These are phyloP conservation scores for Mythimna albipuncta DNA, from an alignment of 2,888 invertebrate species.

Conservation along the genomic window DNA sequence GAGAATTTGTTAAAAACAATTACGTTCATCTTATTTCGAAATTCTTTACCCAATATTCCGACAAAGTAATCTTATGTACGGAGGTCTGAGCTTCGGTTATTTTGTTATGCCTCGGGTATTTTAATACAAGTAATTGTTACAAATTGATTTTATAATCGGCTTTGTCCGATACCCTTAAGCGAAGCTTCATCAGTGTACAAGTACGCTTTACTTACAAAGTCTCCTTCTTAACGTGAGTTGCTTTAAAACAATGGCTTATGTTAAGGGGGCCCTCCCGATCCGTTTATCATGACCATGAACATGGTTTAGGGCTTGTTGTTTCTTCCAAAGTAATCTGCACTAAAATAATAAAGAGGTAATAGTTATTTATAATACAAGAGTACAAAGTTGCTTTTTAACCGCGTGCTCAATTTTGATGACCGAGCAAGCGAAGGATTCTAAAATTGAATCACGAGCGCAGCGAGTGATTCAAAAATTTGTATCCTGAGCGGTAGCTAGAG, in stretches of 20 bases:
- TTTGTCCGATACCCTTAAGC: constrained; percentile 11
- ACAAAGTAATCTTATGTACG: not conserved
- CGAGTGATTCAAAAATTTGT: no score
- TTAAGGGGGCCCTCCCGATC: not conserved
- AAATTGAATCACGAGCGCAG: no score
- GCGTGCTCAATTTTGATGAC: no score
- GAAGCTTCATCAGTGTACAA: not conserved
- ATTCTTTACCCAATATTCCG: constrained; percentile 16
- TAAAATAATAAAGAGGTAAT: no score
- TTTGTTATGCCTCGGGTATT: not conserved
- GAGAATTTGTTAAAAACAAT: constrained; percentile 18
- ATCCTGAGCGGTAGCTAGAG: no score
- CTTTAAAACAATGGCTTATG: constrained; percentile 1
- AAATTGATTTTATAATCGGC: constrained; percentile 35
- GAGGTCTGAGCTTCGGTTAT: not conserved
- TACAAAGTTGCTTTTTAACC: no score
- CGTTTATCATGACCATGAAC: no score
- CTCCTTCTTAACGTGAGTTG: constrained; percentile 4
- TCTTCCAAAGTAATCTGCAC: no score
- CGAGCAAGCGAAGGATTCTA: no score
- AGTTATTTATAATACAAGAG: no score
- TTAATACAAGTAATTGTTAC: constrained; percentile 15
- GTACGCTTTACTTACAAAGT: constrained; percentile 9
- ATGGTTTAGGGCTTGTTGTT: no score
- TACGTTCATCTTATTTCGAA: not conserved